Base-by-base conservation (phyloP, 2,797 vertebrate species). In the Malacoraja senta region DNA sequence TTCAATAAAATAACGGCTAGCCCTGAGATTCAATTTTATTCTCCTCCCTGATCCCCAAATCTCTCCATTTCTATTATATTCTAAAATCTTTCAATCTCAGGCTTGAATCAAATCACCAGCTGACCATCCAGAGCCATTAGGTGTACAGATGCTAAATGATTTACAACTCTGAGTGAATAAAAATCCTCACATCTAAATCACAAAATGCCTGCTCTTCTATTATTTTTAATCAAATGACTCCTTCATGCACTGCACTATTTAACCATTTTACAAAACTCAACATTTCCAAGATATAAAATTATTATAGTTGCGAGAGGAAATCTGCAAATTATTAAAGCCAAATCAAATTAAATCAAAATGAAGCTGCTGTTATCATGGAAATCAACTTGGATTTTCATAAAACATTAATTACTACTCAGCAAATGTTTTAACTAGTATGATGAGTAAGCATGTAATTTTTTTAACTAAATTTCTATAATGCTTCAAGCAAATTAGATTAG, bases 281-380 rank as follows among this genome's bases (percentile, higher is more conserved):
- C n/a, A 88, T 88, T 65, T 65, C 13, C 83, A 86, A 13, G 29
- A 63, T n/a, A 68, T 44, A 44, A 72, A 91, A 71, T 61, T 44
- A 72, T 32, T 13, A 8, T 35, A 38, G 32, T 74, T 44, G 53
- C 29, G 35, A 53, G 38, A 74, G 21, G 38, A 72, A 91, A 91
- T 44, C 32, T 72, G 35, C 68, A 91, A 72, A 29, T 91, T 44
- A 74, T 74, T 44, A 15, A 44, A 91, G n/a, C 19, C n/a, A 44
- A 91, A 74, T 63, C 29, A 86, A 86, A 86, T 61, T 6, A 86
- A 86, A 86, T 61, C 13, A 86, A 86, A 83, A 86, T 63, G 15
- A 65, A 32, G 61, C 15, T 65, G n/a, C 83, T n/a, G 6, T 13
- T 32, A 19, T 44, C 68, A 44, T 44, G 35, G 7, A 1, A 29